Conservation (phyloP, 2,888 invertebrate species). For the Agriopis leucophaearia region DNA sequence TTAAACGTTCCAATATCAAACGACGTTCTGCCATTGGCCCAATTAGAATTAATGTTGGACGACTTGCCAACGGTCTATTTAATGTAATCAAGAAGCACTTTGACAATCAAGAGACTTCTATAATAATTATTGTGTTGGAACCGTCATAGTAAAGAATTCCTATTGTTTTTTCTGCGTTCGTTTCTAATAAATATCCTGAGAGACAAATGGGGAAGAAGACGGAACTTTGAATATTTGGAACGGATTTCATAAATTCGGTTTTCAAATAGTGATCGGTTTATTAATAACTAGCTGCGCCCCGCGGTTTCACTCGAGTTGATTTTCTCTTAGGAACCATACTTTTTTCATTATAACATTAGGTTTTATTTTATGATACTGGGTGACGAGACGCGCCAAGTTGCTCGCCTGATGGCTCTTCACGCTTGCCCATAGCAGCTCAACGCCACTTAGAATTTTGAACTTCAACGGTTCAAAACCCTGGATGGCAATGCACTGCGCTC, state of each 20-base stretch:
- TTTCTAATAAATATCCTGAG: slow-evolving; percentile 7
- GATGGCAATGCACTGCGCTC: too few species aligned
- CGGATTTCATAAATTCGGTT: not conserved
- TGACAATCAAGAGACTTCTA: not conserved
- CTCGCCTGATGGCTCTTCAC: too few species aligned
- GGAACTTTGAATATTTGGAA: not conserved
- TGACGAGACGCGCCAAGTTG: too few species aligned
- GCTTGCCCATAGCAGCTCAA: too few species aligned
- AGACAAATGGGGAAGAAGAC: slow-evolving; percentile 7
- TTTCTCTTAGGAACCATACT: too few species aligned
- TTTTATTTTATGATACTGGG: too few species aligned
- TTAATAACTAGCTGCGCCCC: not conserved
- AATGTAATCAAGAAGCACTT: slow-evolving; percentile 24
- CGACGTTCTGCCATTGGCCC: slow-evolving; percentile 49
- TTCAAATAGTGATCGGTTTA: not conserved
- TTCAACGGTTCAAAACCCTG: too few species aligned
- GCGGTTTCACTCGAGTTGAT: too few species aligned
- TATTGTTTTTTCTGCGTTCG: not conserved
- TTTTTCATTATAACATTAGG: too few species aligned
- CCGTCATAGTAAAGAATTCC: slow-evolving; percentile 16
- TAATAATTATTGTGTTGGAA: slow-evolving; percentile 10
- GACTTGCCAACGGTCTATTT: slow-evolving; percentile 42
- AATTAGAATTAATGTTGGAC: slow-evolving; percentile 48
- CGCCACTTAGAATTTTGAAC: too few species aligned
- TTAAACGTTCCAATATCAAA: slow-evolving; percentile 55